Base-by-base conservation (phyloP, 2,797 vertebrate genomes). In the Galagoides demidoff region DNA sequence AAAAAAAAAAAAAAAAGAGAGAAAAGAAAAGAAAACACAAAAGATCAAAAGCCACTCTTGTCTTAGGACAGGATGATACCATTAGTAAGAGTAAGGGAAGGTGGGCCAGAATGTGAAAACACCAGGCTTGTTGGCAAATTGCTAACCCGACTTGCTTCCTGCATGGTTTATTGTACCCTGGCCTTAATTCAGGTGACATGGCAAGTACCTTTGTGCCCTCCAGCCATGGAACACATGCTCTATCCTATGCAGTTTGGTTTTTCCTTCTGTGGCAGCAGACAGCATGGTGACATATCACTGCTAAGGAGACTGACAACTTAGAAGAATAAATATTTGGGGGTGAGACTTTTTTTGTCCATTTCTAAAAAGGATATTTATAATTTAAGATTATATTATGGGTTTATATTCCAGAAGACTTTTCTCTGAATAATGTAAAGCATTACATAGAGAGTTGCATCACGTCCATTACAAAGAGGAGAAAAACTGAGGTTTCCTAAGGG, bases 401-500 rank as follows among this genome's bases (percentile, higher is more conserved):
- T 64, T 87, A 19, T 34, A 76, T 81, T 79, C 91, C 27, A 66
- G 88, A 34, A 78, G 37, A n/a, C 31, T 59, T 84, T 64, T 70
- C 81, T 82, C 55, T 90, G 89, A 84, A 43, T 71, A 61, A 90
- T 92, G 82, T 59, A 25, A 88, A 86, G 64, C 27, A 43, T 13
- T 55, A 2, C 45, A 71, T 64, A 77, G 55, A 79, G 96, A 90
- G 57, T 55, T 92, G 13, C 6, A n/a, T 49, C 43, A 8, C 39
- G 25, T 85, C 84, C 66, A 77, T 91, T 95, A 94, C 43, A 82
- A 64, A 66, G n/a, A 70, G n/a, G 57, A 81, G 88, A 88, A 89
- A 95, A 81, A 52, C 22, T 17, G 57, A 86, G 66, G 19, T 64
- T 90, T 39, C 68, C 83, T 49, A 88, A 92, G 78, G 57, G 57